phyloP scores from a whole-genome alignment of 2,888 invertebrate species.

The Prosopocoilus inquinatus region DNA sequence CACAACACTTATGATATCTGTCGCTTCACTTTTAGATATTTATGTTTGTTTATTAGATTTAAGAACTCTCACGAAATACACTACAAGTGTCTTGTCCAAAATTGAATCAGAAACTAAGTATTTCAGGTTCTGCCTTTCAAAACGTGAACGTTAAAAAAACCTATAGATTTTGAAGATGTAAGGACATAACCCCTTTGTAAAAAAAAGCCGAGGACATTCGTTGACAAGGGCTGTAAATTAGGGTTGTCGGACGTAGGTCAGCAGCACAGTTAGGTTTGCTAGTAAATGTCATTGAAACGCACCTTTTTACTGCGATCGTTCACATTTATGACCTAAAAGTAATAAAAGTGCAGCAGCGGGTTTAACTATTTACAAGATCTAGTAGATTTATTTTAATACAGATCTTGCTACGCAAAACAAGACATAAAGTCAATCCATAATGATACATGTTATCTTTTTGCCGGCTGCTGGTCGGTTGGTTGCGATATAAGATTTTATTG shows the following conservation, averaged over 20 bases:
- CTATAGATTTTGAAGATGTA: background rate
- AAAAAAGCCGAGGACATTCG: conserved; percentile 27
- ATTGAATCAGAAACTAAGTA: too few relatives aligned
- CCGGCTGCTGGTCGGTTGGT: conserved; percentile 16
- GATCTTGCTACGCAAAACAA: background rate
- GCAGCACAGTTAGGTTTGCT: background rate
- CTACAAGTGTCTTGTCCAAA: too few relatives aligned
- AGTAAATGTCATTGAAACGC: background rate
- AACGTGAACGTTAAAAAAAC: too few relatives aligned
- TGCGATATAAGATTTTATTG: conserved; percentile 30
- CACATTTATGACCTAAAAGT: background rate
- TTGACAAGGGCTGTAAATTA: conserved; percentile 37
- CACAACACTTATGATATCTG: too few relatives aligned
- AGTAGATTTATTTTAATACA: background rate
- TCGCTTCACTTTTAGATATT: too few relatives aligned
- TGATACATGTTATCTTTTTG: conserved; percentile 15
- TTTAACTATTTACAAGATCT: background rate
- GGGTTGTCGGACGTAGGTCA: conserved; percentile 26
- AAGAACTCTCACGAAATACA: too few relatives aligned
- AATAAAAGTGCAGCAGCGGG: background rate
- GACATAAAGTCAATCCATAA: conserved; percentile 14
- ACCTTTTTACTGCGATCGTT: conserved; percentile 2
- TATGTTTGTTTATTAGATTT: too few relatives aligned
- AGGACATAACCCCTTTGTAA: conserved; percentile 35
- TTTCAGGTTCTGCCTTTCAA: too few relatives aligned